Base-by-base conservation (phyloP, 2,888 invertebrate species). In the Caenorhabditis auriculariae region DNA sequence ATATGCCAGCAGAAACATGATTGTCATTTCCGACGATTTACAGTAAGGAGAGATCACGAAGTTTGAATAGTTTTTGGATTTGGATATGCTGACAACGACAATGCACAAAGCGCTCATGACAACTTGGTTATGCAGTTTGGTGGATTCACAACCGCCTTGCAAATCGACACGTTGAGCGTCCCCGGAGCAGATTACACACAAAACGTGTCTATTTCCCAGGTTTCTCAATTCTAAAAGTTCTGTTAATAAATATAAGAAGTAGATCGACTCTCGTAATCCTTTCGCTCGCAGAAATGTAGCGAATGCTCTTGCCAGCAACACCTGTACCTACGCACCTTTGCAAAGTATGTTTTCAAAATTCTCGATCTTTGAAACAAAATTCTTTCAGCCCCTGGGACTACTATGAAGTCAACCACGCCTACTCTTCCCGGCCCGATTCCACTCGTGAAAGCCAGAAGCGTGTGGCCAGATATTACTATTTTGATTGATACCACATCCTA, bases 391-490 rank as follows among this genome's bases (percentile, higher is more conserved):
- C 48, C 53, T 58, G 60, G 56, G 1, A n/a, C 28, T 4, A 42
- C 58, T 19, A 50, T 60, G 29, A 27, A 26, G 2, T 15, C 54
- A 6, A 54, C 57, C 26, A 53, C 41, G 9, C 60, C 58, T 17
- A 57, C 62, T 12, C 50, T 52, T 2, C 66, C 66, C 2, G 60
- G 55, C 28, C 58, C 67, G 2, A 52, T 63, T 46, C 66, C 66
- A 19, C 35, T 60, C 5, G 63, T 67, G 1, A 67, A 67, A 42
- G 56, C 57, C 7, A 43, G 64, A 50, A 53, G 47, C 29, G 53
- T 68, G 15, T 68, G 67, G 67, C 61, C 67, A n/a, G 67, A 68
- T 54, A 43, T 68, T 12, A 59, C 61, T 2, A 46, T 68, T 43
- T 47, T 68, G 3, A 61, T 68, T 28, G 67, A 68, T 26, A 63